Evolutionary conservation across 2,113 vertebrate genomes (phyloP).

Genomic region (Pogonocichla stellata): DNA sequence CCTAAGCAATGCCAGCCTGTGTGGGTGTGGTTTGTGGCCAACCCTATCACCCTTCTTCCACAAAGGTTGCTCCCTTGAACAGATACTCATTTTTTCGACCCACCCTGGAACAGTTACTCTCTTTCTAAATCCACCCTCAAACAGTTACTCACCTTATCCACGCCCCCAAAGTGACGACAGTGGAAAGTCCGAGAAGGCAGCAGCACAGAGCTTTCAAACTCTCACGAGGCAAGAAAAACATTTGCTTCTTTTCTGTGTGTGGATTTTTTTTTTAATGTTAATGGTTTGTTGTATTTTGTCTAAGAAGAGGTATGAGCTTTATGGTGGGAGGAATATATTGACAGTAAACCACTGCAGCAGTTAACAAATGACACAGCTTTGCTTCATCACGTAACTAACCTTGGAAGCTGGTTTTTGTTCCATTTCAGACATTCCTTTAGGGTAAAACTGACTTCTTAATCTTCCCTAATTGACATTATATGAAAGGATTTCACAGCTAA

Average conservation of each 20-base stretch:
- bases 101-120: conserved; percentile 63
- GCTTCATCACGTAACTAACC: not conserved
- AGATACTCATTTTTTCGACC: conserved; percentile 19
- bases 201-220: conserved; percentile 45
- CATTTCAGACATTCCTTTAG: not conserved
- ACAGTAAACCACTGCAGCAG: not conserved
- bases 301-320: conserved; percentile 19
- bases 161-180: conserved; percentile 68
- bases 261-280: not conserved
- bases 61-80: conserved; percentile 39
- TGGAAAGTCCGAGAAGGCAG: conserved; percentile 58
- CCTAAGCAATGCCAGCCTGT: not conserved
- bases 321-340: conserved; percentile 35
- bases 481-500: not conserved
- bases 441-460: not conserved
- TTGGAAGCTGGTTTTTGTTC: not conserved
- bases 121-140: conserved; percentile 50
- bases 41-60: not conserved
- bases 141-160: conserved; percentile 64
- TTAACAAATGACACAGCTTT: conserved; percentile 12
- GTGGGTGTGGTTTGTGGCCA: not conserved
- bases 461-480: not conserved
- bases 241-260: conserved; percentile 59
- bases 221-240: conserved; percentile 42
- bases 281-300: conserved; percentile 44